phyloP scores from a whole-genome alignment of 2,888 invertebrate species.

The Parnassius smintheus region DNA sequence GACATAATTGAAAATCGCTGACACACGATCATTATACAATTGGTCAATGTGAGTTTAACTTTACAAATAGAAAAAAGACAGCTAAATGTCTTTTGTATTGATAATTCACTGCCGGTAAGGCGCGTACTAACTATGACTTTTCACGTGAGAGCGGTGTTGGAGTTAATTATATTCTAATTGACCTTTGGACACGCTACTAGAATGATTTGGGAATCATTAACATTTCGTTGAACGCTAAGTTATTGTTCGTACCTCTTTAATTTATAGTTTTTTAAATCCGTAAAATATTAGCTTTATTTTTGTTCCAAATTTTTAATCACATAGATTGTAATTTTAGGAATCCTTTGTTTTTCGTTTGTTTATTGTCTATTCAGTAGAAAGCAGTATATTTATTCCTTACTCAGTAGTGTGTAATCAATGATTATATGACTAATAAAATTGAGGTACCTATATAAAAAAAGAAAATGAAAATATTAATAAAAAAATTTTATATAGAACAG shows the following conservation, averaged over 20 bases:
- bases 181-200: slow-evolving; percentile 11
- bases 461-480: background rate
- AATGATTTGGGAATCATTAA: slow-evolving; percentile 10
- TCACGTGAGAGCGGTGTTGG: slow-evolving; percentile 15
- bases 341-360: no score
- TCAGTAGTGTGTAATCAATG: no score
- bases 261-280: no score
- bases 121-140: background rate
- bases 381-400: no score
- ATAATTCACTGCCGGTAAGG: slow-evolving; percentile 2
- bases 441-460: slow-evolving; percentile 1
- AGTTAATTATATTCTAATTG: slow-evolving; percentile 19
- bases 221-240: slow-evolving; percentile 1
- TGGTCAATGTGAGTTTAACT: no score
- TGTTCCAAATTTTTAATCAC: no score
- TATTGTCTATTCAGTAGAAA: no score
- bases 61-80: background rate
- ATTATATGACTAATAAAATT: slow-evolving; percentile 6
- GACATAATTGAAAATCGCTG: no score
- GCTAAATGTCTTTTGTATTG: slow-evolving; percentile 8
- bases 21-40: no score
- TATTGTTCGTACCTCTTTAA: background rate
- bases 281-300: no score
- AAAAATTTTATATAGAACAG: no score
- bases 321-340: no score